Base-by-base conservation (phyloP, 2,888 invertebrate species). In the Ametastegia equiseti region DNA sequence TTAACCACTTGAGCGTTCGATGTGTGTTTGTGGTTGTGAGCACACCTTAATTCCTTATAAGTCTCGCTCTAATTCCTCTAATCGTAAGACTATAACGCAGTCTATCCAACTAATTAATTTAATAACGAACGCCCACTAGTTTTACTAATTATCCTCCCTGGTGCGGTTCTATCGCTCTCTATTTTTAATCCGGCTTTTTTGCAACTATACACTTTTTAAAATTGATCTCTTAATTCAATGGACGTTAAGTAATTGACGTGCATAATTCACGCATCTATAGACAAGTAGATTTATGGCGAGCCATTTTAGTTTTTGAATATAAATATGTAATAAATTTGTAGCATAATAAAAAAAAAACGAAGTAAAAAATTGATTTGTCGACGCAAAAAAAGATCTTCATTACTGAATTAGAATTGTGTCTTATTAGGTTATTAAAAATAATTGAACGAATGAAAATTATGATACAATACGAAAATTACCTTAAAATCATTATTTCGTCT, bases 11-110 rank as follows among this genome's bases (percentile, higher is more conserved):
- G 78, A 78, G 27, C 78, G 57, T 63, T 63, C 42, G 63, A 78
- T 45, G 45, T 78, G 60, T 60, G 60, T n/a, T 78, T 60, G 60
- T 50, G 36, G 75, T 27, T 75, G 50, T 54, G 78, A 78, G 78
- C 78, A 78, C 78, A 78, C 78, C 78, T 78, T 78, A 60, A 78
- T 78, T 78, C 78, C 78, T 60, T 78, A 78, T 78, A 78, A 78
- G 78, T 78, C 63, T 33, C 63, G 78, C 60, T 57, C 78, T 78
- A 78, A 78, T 78, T 78, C 78, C 19, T 60, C 63, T 78, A 78
- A 78, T 63, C 78, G 78, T 45, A 78, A 78, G 36, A 42, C 78
- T 60, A 50, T 54, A 27, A 75, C 50, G 23, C 13, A 19, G 30
- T 75, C 33, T 27, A 75, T 42, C 13, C 42, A 60, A 60, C 39